Percentiles rank a stretch among this genome's conserved stretches.
These are phyloP conservation scores for Apodemia duryi DNA, from an alignment of 2,888 invertebrate genomes.

Conservation along the genomic window DNA sequence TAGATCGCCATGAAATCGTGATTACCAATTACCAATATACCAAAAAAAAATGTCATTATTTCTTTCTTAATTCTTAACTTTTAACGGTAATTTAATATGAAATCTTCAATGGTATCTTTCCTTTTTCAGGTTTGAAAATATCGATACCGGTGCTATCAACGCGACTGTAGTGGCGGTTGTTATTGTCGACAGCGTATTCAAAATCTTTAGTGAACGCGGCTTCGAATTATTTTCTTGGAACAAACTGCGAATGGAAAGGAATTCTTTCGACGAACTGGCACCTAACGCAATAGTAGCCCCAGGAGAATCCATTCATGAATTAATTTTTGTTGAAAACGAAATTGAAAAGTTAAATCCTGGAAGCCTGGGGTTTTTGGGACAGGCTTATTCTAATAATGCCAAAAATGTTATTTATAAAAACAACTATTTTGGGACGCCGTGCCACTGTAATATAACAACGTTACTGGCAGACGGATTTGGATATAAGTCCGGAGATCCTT, in stretches of 20 bases:
- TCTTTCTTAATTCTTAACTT: too few species aligned
- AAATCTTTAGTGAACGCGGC: slow-evolving; percentile 76
- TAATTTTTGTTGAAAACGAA: slow-evolving; percentile 70
- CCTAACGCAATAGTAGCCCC: slow-evolving; percentile 74
- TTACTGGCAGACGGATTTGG: slow-evolving; percentile 77
- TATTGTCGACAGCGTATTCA: slow-evolving; percentile 81
- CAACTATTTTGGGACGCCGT: slow-evolving; percentile 82
- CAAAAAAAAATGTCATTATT: too few species aligned
- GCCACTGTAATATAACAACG: slow-evolving; percentile 80
- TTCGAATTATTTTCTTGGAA: slow-evolving; percentile 84
- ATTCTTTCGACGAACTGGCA: slow-evolving; percentile 81
- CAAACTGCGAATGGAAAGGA: slow-evolving; percentile 80
- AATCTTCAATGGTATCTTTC: too few species aligned
- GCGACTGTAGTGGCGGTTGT: slow-evolving; percentile 80
- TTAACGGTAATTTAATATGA: too few species aligned
- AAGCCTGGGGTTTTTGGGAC: slow-evolving; percentile 80
- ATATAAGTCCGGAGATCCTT: slow-evolving; percentile 54
- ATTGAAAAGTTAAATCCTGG: slow-evolving; percentile 62
- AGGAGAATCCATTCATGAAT: slow-evolving; percentile 76
- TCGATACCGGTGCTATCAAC: slow-evolving; percentile 82
- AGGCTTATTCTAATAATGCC: slow-evolving; percentile 60
- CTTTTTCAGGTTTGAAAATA: slow-evolving; percentile 79
- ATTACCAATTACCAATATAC: too few species aligned
- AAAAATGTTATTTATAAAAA: slow-evolving; percentile 72
- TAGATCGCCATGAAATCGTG: too few species aligned